Percentiles rank a stretch among this genome's conserved stretches.
phyloP scores from a whole-genome alignment of 1,140 invertebrate species.

The Drosophila pruinosa region DNA sequence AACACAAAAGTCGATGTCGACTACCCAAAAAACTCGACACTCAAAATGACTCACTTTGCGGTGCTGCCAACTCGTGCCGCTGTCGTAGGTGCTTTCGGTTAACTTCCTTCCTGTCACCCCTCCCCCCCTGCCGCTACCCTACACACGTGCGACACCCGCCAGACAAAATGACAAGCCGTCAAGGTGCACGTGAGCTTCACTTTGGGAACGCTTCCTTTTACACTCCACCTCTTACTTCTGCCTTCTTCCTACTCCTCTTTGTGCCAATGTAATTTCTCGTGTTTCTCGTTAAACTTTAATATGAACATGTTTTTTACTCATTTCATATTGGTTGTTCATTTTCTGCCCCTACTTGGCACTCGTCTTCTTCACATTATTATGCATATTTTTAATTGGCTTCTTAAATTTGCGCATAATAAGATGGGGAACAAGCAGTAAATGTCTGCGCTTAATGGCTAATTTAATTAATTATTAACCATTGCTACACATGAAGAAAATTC shows the following conservation, averaged over 20 bases:
- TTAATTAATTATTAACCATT: conserved; percentile 6
- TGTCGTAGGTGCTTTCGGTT: neutral
- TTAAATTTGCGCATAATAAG: neutral
- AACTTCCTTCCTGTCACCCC: neutral
- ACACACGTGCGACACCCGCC: neutral
- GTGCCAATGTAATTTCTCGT: neutral
- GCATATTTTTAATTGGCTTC: conserved; percentile 30
- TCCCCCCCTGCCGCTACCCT: neutral
- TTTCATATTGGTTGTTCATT: conserved; percentile 11
- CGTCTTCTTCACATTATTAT: conserved; percentile 1
- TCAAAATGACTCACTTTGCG: conserved; percentile 41
- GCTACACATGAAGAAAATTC: neutral
- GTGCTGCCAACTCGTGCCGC: conserved; percentile 10
- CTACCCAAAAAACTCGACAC: conserved; percentile 4
- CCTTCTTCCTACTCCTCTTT: neutral
- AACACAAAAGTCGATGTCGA: conserved; percentile 4
- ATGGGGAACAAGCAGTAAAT: neutral
- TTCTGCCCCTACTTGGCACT: neutral
- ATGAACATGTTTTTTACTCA: conserved; percentile 13
- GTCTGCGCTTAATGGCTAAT: neutral
- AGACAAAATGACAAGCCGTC: conserved; percentile 35
- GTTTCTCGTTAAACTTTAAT: conserved; percentile 29
- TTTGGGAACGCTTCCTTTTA: conserved; percentile 1
- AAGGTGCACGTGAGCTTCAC: conserved; percentile 36
- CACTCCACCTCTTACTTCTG: neutral